Conservation (phyloP, 2,797 vertebrate genomes). For the Helostoma temminkii region DNA sequence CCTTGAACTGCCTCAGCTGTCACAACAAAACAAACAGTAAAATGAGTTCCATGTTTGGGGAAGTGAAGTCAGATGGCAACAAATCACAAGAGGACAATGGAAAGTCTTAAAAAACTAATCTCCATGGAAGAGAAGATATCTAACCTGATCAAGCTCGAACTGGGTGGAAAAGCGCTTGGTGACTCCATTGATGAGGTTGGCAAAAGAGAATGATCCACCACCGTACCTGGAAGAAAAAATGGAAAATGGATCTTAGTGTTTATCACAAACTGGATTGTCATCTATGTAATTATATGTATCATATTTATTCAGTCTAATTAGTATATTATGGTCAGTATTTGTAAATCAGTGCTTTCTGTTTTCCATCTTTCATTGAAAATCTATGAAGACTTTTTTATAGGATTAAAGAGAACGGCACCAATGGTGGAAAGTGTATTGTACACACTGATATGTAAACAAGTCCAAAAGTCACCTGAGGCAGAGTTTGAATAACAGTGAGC, state of each 20-base stretch:
- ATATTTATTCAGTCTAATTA: too few relatives aligned
- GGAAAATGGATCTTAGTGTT: not conserved
- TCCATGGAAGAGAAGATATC: constrained; percentile 8
- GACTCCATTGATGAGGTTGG: constrained; percentile 87
- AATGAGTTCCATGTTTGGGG: not conserved
- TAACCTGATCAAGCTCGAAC: constrained; percentile 91
- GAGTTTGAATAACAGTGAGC: not conserved
- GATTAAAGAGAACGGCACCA: too few relatives aligned
- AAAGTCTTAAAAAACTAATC: not conserved
- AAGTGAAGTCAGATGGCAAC: not conserved
- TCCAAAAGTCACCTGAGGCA: constrained; percentile 13
- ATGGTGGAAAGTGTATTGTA: too few relatives aligned
- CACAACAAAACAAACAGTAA: not conserved
- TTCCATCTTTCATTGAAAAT: too few relatives aligned
- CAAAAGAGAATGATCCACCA: constrained; percentile 94
- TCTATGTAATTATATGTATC: not conserved
- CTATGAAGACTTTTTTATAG: too few relatives aligned
- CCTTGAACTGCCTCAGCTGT: constrained; percentile 90
- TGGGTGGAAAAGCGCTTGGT: constrained; percentile 88
- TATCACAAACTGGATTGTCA: not conserved
- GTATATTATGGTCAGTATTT: too few relatives aligned
- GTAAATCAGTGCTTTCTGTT: too few relatives aligned
- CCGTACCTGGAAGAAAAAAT: constrained; percentile 85
- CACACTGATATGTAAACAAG: too few relatives aligned
- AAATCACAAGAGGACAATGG: not conserved